phyloP scores from a whole-genome alignment of 2,797 vertebrate species.

The Girardinus metallicus region DNA sequence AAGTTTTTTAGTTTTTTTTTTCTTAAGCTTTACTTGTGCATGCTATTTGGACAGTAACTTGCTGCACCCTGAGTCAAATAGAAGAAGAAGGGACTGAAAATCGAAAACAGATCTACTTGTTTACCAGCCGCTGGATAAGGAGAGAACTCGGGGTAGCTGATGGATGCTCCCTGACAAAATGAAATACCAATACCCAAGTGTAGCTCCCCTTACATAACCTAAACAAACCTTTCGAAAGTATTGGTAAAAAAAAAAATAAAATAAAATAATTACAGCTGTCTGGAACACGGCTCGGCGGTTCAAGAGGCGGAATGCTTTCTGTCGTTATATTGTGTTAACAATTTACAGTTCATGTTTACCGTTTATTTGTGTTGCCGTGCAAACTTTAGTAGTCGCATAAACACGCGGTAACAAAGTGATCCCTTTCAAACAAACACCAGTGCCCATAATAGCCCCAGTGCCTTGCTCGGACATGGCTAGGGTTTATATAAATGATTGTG shows the following conservation, averaged over 20 bases:
- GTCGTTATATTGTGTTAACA: neutral
- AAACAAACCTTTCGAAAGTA: slow-evolving; percentile 69
- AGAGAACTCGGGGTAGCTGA: slow-evolving; percentile 40
- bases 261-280: slow-evolving; percentile 63
- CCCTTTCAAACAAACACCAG: neutral
- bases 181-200: slow-evolving; percentile 71
- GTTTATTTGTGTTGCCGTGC: neutral
- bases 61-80: slow-evolving; percentile 7
- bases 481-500: neutral
- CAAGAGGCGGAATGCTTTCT: slow-evolving; percentile 37
- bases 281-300: slow-evolving; percentile 15
- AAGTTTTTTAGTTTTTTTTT: slow-evolving; percentile 15
- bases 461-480: neutral
- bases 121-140: slow-evolving; percentile 55
- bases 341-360: neutral
- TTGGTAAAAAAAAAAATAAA: slow-evolving; percentile 40
- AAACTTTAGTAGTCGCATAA: neutral
- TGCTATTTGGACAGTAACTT: slow-evolving; percentile 5
- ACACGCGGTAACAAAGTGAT: neutral
- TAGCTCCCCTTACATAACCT: slow-evolving; percentile 62
- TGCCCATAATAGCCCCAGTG: neutral
- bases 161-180: slow-evolving; percentile 46
- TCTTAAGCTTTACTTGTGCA: slow-evolving; percentile 22
- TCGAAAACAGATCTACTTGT: slow-evolving; percentile 57
- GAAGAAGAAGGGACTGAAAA: slow-evolving; percentile 62